A percentile compares a stretch with the other conserved stretches of the same genome.
These are phyloP conservation scores for Pterostichus niger DNA, from an alignment of 2,888 invertebrate species.

Conservation along the genomic window DNA sequence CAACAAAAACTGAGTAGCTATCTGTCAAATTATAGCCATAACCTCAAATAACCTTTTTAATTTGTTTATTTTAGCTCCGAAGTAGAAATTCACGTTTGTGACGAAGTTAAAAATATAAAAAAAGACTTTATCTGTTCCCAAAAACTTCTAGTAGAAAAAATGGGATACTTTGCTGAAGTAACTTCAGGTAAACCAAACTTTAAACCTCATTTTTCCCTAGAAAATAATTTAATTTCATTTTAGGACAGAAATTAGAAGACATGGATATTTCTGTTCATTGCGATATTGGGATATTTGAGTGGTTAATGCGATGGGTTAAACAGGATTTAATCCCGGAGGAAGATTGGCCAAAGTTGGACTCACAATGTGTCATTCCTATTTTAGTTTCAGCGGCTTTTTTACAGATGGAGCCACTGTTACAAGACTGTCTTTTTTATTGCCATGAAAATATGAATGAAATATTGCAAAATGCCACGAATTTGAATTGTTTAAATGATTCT, in stretches of 20 bases:
- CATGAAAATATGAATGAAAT: conserved; percentile 93
- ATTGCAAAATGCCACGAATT: conserved; percentile 90
- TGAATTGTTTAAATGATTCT: conserved; percentile 92
- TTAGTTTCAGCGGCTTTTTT: conserved; percentile 96
- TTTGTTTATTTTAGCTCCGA: conserved; percentile 78
- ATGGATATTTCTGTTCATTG: conserved; percentile 99
- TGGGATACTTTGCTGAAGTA: conserved; percentile 97
- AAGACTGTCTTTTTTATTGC: conserved; percentile 92
- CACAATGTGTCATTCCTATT: conserved; percentile 93
- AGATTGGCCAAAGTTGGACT: conserved; percentile 86
- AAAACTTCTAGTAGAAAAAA: conserved; percentile 91
- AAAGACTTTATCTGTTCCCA: conserved; percentile 95
- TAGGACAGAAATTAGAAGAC: conserved; percentile 88
- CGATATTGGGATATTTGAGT: conserved; percentile 96
- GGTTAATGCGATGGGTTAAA: conserved; percentile 98
- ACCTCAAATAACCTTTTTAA: conserved; percentile 29
- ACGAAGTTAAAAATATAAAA: conserved; percentile 93
- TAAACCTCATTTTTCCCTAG: neutral
- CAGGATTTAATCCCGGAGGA: conserved; percentile 82
- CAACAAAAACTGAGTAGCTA: conserved; percentile 78
- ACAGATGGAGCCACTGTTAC: conserved; percentile 94
- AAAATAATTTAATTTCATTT: conserved; percentile 56
- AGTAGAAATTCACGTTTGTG: conserved; percentile 96
- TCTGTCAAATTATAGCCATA: conserved; percentile 1
- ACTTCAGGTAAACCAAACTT: conserved; percentile 80